These are phyloP conservation scores for Himalopsyche japonica DNA, from an alignment of 2,888 invertebrate species.

Conservation along the genomic window DNA sequence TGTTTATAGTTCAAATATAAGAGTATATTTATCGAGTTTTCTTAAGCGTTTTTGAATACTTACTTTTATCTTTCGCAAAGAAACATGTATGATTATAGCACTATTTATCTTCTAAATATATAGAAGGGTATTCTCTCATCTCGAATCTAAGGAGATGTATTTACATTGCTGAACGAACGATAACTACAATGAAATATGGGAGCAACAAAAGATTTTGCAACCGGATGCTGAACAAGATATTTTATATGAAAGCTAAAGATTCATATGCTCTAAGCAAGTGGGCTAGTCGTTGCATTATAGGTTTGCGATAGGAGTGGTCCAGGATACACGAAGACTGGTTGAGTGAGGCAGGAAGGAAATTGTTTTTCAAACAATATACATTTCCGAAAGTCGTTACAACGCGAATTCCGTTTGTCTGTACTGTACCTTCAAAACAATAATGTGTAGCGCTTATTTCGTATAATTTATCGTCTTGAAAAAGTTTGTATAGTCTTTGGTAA, in stretches of 20 bases:
- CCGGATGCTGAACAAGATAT: slow-evolving; percentile 32
- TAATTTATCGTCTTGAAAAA: slow-evolving; percentile 20
- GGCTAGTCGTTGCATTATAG: background rate
- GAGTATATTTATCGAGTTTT: too few relatives aligned
- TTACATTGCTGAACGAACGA: background rate
- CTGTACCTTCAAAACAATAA: slow-evolving; percentile 4
- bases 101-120: background rate
- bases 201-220: background rate
- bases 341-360: slow-evolving; percentile 40
- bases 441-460: slow-evolving; percentile 20
- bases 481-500: slow-evolving; percentile 13
- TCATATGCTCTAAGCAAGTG: background rate
- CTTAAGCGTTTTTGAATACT: too few relatives aligned
- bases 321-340: slow-evolving; percentile 9
- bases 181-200: background rate
- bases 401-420: slow-evolving; percentile 11
- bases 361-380: slow-evolving; percentile 41
- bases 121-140: background rate
- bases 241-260: slow-evolving; percentile 24
- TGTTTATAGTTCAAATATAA: too few relatives aligned
- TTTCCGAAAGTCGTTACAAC: slow-evolving; percentile 41
- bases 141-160: background rate
- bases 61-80: too few relatives aligned
- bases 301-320: background rate
- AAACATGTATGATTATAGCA: too few relatives aligned